Percentiles rank a stretch among this genome's conserved stretches.
These are phyloP conservation scores for Delichon dasypus DNA, from an alignment of 2,797 vertebrate species.

Conservation along the genomic window DNA sequence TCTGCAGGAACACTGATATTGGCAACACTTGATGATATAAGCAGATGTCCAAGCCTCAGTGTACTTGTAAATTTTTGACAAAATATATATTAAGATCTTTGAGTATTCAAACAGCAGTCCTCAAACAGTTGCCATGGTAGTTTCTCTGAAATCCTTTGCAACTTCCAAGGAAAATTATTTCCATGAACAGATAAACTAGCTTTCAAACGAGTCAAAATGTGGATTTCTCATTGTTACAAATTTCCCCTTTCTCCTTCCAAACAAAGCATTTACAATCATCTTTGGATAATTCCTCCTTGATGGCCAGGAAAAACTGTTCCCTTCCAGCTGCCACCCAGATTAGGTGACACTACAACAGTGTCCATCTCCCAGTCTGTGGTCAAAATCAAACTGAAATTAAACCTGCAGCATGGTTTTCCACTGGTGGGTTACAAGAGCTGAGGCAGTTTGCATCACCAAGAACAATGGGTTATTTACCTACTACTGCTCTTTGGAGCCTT, in stretches of 20 bases:
- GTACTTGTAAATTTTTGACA: conserved; percentile 34
- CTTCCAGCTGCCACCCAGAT: conserved; percentile 35
- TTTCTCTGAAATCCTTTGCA: conserved; percentile 16
- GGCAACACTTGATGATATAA: neutral
- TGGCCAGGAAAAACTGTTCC: conserved; percentile 42
- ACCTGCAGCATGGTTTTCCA: neutral
- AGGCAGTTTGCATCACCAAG: neutral
- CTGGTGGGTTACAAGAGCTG: neutral
- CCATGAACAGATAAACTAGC: conserved; percentile 27
- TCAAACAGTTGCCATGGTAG: conserved; percentile 6
- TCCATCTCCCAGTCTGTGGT: neutral
- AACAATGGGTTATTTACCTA: neutral
- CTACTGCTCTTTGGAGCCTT: neutral
- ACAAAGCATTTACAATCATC: conserved; percentile 12
- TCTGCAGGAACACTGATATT: neutral
- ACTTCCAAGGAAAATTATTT: conserved; percentile 52
- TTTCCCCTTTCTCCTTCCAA: conserved; percentile 41
- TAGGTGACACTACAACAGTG: neutral
- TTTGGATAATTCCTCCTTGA: conserved; percentile 12
- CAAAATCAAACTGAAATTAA: conserved; percentile 1
- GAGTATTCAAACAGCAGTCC: conserved; percentile 28
- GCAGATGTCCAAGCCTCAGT: neutral
- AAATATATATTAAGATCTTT: neutral
- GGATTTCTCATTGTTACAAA: conserved; percentile 29
- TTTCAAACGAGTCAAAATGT: conserved; percentile 20